Base-by-base conservation (phyloP, 2,113 vertebrate genomes). In the Myodes glareolus region DNA sequence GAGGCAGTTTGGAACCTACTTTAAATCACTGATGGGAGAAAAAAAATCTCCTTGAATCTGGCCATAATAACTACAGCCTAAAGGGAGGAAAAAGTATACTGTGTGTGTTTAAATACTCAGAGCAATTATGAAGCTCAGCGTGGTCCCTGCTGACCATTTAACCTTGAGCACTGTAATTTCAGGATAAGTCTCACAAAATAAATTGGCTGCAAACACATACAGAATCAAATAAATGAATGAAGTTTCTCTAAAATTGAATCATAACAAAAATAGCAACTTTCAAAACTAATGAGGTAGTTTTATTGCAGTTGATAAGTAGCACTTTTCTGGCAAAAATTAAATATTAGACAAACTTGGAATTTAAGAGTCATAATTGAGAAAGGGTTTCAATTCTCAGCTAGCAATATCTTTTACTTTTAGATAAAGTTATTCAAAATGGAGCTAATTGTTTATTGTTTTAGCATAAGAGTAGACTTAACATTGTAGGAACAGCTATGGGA, bases 101-200 rank as follows among this genome's bases (percentile, higher is more conserved):
- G 3, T 89, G n/a, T 81, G 39, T 76, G 81, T 86, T 85, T 96
- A 97, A 95, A 93, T 78, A 91, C 67, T 93, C 92, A 78, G 81
- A 88, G 45, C 70, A 91, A 88, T 95, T 94, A 81, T 33, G 42
- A 91, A 96, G 55, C 21, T 3, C 81, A 82, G 90, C 87, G 47
- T 77, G 63, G 58, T 67, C 72, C 81, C 87, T 21, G 39, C 0
- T 97, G 90, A 39, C 72, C 89, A 97, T 36, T 91, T 95, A 95
- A 87, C 67, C 86, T 92, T 96, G 87, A 95, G 45, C 13, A n/a
- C 33, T 81, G 19, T 52, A 82, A 97, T 91, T 91, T 93, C 61
- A 27, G 17, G 17, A 39, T 75, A 27, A 89, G 61, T 52, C 73
- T 16, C 23, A 17, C 23, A 73, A 88, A 95, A 87, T 77, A 91